A percentile compares a stretch with the other conserved stretches of the same genome.
These are phyloP conservation scores for Phalacrocorax brasilianus DNA, from an alignment of 2,113 vertebrate species.

Conservation along the genomic window DNA sequence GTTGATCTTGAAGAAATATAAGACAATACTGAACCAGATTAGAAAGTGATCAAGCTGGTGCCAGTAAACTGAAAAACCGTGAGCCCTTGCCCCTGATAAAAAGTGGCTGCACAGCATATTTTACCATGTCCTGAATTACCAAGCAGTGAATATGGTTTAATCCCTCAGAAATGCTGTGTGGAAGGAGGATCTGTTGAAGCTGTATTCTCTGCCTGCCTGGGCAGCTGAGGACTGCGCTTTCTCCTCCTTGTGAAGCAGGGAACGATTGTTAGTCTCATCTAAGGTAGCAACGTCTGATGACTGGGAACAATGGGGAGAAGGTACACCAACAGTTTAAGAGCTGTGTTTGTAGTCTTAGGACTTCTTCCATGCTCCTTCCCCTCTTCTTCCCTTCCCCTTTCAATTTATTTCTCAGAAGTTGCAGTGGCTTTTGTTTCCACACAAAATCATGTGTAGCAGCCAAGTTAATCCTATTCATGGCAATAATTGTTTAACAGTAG, in stretches of 20 bases:
- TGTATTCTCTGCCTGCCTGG: background rate
- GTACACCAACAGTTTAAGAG: background rate
- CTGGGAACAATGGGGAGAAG: background rate
- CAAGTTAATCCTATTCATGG: background rate
- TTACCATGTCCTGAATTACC: background rate
- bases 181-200: background rate
- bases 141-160: background rate
- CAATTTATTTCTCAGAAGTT: background rate
- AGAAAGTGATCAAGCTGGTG: background rate
- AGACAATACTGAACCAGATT: background rate
- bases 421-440: background rate
- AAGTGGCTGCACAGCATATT: background rate
- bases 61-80: background rate
- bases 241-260: background rate
- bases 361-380: background rate
- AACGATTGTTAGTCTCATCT: background rate
- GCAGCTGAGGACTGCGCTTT: background rate
- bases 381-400: background rate
- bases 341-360: background rate
- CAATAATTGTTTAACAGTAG: background rate
- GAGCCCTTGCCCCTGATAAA: background rate
- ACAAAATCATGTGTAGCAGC: background rate
- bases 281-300: background rate
- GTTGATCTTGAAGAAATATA: background rate
- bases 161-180: background rate